Base-by-base conservation (phyloP, 1,140 invertebrate genomes). In the Ganaspis sp. region DNA sequence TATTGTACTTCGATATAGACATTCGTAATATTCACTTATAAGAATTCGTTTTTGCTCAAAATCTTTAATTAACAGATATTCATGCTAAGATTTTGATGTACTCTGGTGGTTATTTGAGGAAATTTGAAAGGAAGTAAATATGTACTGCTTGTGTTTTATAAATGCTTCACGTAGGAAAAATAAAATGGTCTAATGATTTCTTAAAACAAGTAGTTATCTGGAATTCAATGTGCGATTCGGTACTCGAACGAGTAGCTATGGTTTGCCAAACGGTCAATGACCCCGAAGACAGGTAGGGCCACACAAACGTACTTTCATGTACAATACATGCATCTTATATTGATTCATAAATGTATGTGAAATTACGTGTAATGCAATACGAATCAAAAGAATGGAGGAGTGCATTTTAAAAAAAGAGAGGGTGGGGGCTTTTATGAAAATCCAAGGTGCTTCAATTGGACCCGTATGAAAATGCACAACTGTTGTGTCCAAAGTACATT, bases 211-310 rank as follows among this genome's bases (percentile, higher is more conserved):
- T 49, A 49, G 45, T 49, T 49, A 17, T 17, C 29, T 19, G n/a
- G 45, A 49, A 49, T 49, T 49, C 45, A 49, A 17, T 17, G n/a
- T 49, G 45, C 45, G 45, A 49, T 49, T 49, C 45, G 45, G 45
- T 49, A 49, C 45, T 49, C 45, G 45, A 49, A 19, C 45, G 45
- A 49, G 45, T n/a, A 49, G 45, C 45, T 15, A 19, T 49, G 45
- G 45, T 19, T n/a, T 49, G 45, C 45, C 45, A 49, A 49, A 49
- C 45, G 45, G 45, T 49, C 45, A 49, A 49, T 49, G 45, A 49
- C n/a, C 45, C 19, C 45, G 17, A 49, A 15, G 45, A 49, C 45
- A 49, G 45, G 45, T 49, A 49, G 45, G 19, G 45, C 45, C 19
- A 15, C 45, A 19, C 45, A 49, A 17, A 17, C 19, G 29, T 6